Conservation (phyloP, 2,888 invertebrate genomes). For the Oscheius sp. region DNA sequence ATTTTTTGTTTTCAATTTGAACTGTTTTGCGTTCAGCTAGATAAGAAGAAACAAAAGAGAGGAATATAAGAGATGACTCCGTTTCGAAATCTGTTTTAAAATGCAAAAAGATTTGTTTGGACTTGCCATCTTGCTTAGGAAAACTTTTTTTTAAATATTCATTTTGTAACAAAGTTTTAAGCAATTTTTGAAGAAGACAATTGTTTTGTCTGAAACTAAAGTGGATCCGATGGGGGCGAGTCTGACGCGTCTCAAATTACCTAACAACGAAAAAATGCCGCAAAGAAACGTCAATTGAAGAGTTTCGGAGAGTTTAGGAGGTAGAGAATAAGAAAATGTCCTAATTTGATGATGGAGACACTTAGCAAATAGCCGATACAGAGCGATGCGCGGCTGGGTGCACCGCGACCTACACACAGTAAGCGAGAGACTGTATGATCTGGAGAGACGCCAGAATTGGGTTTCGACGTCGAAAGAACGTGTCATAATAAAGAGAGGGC, state of each 20-base stretch:
- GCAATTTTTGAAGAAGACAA: not conserved
- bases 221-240: not conserved
- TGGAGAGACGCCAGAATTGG: constrained; percentile 10
- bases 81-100: too few relatives aligned
- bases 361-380: constrained; percentile 29
- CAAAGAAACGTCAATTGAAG: not conserved
- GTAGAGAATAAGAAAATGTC: constrained; percentile 14
- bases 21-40: not conserved
- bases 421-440: constrained; percentile 9
- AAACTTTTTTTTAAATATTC: too few relatives aligned
- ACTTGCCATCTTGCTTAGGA: too few relatives aligned
- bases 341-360: constrained; percentile 28
- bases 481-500: constrained; percentile 19
- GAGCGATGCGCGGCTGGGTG: constrained; percentile 25
- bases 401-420: constrained; percentile 28
- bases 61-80: not conserved
- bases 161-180: not conserved
- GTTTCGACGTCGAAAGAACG: constrained; percentile 21
- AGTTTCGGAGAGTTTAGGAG: not conserved
- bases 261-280: not conserved
- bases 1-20: too few relatives aligned
- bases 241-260: not conserved
- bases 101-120: too few relatives aligned
- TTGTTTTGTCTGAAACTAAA: not conserved
- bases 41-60: not conserved